Percentiles rank a stretch among this genome's conserved stretches.
These are phyloP conservation scores for Notodonta dromedarius DNA, from an alignment of 2,888 invertebrate species.

Conservation along the genomic window DNA sequence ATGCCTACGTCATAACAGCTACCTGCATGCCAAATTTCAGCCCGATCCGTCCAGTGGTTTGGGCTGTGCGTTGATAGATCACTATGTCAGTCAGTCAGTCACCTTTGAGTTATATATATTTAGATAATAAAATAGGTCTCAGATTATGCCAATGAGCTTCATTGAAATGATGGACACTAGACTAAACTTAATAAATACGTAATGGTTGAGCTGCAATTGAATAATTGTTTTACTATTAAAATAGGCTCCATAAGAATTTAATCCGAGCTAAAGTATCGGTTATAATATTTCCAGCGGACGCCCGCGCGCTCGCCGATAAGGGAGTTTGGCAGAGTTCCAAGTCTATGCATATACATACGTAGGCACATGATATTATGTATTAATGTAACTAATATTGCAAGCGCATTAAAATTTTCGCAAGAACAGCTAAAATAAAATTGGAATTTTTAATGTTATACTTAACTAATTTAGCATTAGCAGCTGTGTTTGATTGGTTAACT, in stretches of 20 bases:
- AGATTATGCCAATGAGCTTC: too few relatives aligned
- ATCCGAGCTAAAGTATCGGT: slow-evolving; percentile 43
- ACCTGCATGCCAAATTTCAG: too few relatives aligned
- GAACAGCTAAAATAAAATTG: not conserved
- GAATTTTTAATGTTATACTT: not conserved
- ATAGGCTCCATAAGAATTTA: slow-evolving; percentile 41
- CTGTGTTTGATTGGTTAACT: not conserved
- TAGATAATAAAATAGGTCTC: not conserved
- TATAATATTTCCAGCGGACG: slow-evolving; percentile 39
- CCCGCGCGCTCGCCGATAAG: slow-evolving; percentile 32
- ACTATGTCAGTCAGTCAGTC: too few relatives aligned
- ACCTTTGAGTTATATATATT: too few relatives aligned
- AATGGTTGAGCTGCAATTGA: not conserved
- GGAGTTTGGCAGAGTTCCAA: slow-evolving; percentile 36
- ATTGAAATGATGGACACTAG: not conserved
- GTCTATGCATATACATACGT: slow-evolving; percentile 10
- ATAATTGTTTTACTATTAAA: not conserved
- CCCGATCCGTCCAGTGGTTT: too few relatives aligned
- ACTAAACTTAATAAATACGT: not conserved
- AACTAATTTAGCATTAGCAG: not conserved
- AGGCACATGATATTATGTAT: slow-evolving; percentile 29
- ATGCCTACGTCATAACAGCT: too few relatives aligned
- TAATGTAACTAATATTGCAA: slow-evolving; percentile 25
- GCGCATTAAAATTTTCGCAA: slow-evolving; percentile 3
- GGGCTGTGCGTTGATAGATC: too few relatives aligned